Evolutionary conservation across 2,888 invertebrate species (phyloP), one percentile per base, ranked within the genome.

Genomic region (Fragum whitleyi): DNA sequence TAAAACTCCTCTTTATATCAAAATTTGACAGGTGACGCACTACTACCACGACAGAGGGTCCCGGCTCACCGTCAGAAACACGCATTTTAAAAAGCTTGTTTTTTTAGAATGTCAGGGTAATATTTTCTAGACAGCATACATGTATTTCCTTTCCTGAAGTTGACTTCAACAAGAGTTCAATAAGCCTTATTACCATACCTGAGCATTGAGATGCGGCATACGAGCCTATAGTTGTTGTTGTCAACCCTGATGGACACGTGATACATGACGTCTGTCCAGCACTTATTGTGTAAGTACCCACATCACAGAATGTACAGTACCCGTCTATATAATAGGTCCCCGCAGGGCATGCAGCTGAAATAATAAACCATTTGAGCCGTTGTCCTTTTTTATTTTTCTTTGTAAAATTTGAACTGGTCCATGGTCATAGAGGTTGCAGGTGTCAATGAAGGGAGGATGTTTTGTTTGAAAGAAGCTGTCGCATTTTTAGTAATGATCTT

Each of bases 291-390:
- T 23, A 65, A 2, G 65, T 42, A 26, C 65, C 65, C 16, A n/a
- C 36, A 5, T 65, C 42, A 65, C 65, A 65, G 21, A 42, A 65
- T 32, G 39, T 42, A 42, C 65, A 65, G 19, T 65, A 65, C 7
- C 65, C 65, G n/a, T 39, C 42, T 9, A 26, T 42, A 36, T 65
- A 65, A 19, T 42, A 65, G 9, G 65, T 65, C 26, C 65, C 65
- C 23, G 19, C 42, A 9, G 65, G 65, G 19, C 65, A 65, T 19
- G 65, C 7, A 23, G 26, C 65, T 65, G 65, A 14, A 65, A 65
- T 14, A 26, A 14, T 2, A n/a, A n/a, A n/a, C n/a, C n/a, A n/a
- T n/a, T n/a, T n/a, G n/a, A 16, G n/a, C 19, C 19, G 1, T 6
- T 47, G 2, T 16, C n/a, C 2, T 16, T 47, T 47, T 47, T 47